Conservation (phyloP, 2,888 invertebrate genomes). For the Agriopis leucophaearia region DNA sequence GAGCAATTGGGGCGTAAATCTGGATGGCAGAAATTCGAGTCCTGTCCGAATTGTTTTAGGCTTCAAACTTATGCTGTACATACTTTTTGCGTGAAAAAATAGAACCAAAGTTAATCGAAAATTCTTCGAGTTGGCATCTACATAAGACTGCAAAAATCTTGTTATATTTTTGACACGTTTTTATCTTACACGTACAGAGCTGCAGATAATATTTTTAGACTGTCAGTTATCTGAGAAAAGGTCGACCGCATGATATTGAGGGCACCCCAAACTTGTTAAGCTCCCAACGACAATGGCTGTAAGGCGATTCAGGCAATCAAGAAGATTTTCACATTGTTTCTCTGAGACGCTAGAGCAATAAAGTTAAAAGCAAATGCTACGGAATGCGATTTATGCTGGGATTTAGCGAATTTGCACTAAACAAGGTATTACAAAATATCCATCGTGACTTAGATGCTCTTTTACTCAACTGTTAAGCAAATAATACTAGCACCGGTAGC, state of each 20-base stretch:
- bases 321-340: conserved; percentile 49
- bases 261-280: conserved; percentile 44
- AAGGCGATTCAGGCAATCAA: conserved; percentile 50
- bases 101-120: neutral
- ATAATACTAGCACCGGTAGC: too few species aligned
- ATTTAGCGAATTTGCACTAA: conserved; percentile 12
- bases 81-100: neutral
- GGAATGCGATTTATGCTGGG: conserved; percentile 41
- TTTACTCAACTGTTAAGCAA: too few species aligned
- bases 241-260: conserved; percentile 40
- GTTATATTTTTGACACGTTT: conserved; percentile 8
- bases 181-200: conserved; percentile 18
- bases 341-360: conserved; percentile 45
- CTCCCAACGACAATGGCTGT: conserved; percentile 40
- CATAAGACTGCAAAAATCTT: neutral
- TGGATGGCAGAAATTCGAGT: too few species aligned
- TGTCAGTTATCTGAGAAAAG: conserved; percentile 33
- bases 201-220: conserved; percentile 24
- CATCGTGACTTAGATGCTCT: too few species aligned
- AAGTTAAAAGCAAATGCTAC: conserved; percentile 45
- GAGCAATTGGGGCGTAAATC: too few species aligned
- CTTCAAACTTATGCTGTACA: too few species aligned
- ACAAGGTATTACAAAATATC: neutral
- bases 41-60: too few species aligned
- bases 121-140: neutral